phyloP scores from a whole-genome alignment of 2,797 vertebrate genomes.

The Myripristis jacobus region DNA sequence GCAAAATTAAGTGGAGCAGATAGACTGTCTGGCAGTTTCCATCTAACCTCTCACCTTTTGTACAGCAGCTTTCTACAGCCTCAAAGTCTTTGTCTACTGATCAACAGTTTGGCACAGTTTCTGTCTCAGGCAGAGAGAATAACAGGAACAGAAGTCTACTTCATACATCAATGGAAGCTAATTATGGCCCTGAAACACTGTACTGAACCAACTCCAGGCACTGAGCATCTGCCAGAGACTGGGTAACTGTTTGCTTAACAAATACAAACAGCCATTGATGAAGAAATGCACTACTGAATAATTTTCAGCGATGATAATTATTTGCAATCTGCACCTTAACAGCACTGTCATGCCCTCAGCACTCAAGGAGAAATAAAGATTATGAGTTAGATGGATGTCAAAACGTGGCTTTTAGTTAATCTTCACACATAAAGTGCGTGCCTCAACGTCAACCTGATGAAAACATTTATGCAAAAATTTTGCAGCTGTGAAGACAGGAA shows the following conservation, averaged over 20 bases:
- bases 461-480: neutral
- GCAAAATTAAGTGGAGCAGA: slow-evolving; percentile 51
- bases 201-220: slow-evolving; percentile 40
- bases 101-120: slow-evolving; percentile 49
- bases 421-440: neutral
- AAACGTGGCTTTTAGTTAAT: neutral
- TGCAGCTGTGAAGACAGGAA: neutral
- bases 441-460: neutral
- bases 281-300: slow-evolving; percentile 21
- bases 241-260: slow-evolving; percentile 35
- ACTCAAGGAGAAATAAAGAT: neutral
- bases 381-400: neutral
- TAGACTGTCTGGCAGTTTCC: slow-evolving; percentile 47
- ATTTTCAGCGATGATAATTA: slow-evolving; percentile 22
- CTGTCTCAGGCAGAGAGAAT: slow-evolving; percentile 18
- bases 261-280: slow-evolving; percentile 31
- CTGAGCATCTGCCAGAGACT: slow-evolving; percentile 51
- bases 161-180: slow-evolving; percentile 62
- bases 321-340: slow-evolving; percentile 26
- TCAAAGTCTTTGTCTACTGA: slow-evolving; percentile 64
- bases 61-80: slow-evolving; percentile 43
- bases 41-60: slow-evolving; percentile 59
- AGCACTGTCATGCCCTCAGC: slow-evolving; percentile 3
- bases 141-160: slow-evolving; percentile 44
- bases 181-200: slow-evolving; percentile 63